Conservation (phyloP, 2,113 vertebrate species). For the Ellobius talpinus region DNA sequence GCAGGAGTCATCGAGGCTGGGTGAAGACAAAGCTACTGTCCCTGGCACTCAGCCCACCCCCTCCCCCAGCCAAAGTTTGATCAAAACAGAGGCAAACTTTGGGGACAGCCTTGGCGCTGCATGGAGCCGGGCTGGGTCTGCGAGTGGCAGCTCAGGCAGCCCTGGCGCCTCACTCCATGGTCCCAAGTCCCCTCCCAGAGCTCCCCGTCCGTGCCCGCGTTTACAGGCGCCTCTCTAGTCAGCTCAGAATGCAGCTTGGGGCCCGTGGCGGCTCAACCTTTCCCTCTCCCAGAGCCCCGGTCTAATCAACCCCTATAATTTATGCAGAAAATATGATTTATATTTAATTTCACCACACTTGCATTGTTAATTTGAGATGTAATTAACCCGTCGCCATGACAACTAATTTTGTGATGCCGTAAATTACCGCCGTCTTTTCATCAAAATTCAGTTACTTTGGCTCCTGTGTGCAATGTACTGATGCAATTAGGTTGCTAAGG, state of each 20-base stretch:
- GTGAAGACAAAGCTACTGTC: not conserved
- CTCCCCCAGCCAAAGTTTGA: conserved; percentile 77
- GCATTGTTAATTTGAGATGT: conserved; percentile 99
- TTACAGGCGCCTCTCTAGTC: conserved; percentile 87
- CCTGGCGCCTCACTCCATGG: conserved; percentile 74
- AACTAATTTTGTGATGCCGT: conserved; percentile 99
- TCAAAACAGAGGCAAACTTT: conserved; percentile 78
- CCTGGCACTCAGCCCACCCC: not conserved
- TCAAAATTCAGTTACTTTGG: conserved; percentile 99
- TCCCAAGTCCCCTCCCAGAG: conserved; percentile 73
- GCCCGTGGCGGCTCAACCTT: conserved; percentile 99
- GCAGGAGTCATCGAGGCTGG: not conserved
- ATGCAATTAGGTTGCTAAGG: conserved; percentile 99
- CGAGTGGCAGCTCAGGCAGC: conserved; percentile 69
- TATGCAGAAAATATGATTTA: conserved; percentile 99
- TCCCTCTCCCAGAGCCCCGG: conserved; percentile 98
- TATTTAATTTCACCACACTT: conserved; percentile 99
- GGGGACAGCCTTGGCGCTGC: conserved; percentile 61
- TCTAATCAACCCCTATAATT: conserved; percentile 99
- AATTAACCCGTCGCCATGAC: conserved; percentile 99
- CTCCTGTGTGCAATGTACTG: conserved; percentile 99
- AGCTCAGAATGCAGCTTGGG: conserved; percentile 92
- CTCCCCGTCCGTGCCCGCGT: conserved; percentile 75
- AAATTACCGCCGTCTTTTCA: conserved; percentile 99
- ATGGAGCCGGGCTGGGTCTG: conserved; percentile 41